Evolutionary conservation across 2,888 invertebrate genomes (phyloP), one percentile per base, ranked within the genome.

Genomic region (Bimastos eiseni): DNA sequence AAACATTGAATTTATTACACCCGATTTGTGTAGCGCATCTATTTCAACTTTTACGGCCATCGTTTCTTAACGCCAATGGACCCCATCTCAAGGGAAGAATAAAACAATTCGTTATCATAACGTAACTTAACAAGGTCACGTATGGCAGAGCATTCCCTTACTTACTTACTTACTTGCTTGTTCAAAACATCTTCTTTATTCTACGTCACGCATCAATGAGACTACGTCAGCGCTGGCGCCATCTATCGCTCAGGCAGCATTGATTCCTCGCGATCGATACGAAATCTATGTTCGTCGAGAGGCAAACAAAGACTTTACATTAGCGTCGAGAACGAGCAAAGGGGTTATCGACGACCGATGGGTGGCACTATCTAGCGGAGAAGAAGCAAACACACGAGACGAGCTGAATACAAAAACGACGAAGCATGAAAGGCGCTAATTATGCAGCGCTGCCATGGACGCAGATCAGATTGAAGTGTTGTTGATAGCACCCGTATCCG

Each of bases 281-380:
- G 17, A 70, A 70, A 70, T 70, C 70, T 1, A 70, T 70, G 70
- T 70, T 70, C n/a, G 11, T 30, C 70, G 70, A 70, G 70, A 70
- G 30, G 70, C 70, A 70, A 70, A 70, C 70, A 70, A 70, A 70
- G n/a, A 70, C 70, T 49, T 49, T 70, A 17, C 70, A 70, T 70
- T 70, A 70, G 70, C 70, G 70, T 49, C 49, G 49, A 49, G 49
- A 24, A 24, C 24, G 21, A n/a, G 49, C n/a, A 30, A 70, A 70
- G 70, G n/a, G 70, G 70, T 70, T 70, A 70, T 70, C 70, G 70
- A 70, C 70, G 70, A 70, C 70, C 70, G 70, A 70, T 70, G 11
- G 70, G 70, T 70, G 70, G 70, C 70, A 8, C 70, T n/a, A 70
- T 70, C 70, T 70, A 8, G 70, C 70, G n/a, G n/a, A n/a, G 70